Percentiles rank a stretch among this genome's conserved stretches.
Evolutionary conservation across 2,888 invertebrate species (phyloP).

Genomic region (Euplagia quadripunctaria): DNA sequence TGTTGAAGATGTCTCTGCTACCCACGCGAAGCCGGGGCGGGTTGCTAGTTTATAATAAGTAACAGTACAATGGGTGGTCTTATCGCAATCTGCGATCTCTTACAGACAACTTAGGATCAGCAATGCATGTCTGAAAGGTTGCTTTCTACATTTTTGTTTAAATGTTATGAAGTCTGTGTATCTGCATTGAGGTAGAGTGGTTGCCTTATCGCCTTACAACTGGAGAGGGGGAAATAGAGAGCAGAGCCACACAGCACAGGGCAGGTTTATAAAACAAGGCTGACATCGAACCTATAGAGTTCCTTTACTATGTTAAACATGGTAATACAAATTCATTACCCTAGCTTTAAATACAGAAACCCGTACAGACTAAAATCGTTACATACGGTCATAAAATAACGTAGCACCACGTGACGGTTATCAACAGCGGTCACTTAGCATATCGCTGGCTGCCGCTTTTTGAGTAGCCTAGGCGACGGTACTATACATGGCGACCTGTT

Average conservation of each 20-base stretch:
- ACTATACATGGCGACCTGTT: slow-evolving; percentile 63
- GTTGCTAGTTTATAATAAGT: too few species aligned
- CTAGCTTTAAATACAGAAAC: slow-evolving; percentile 32
- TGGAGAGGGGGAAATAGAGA: too few species aligned
- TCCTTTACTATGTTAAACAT: background rate
- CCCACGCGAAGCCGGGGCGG: too few species aligned
- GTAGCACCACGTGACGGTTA: slow-evolving; percentile 73
- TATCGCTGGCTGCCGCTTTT: slow-evolving; percentile 78
- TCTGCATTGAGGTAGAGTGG: too few species aligned
- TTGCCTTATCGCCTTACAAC: too few species aligned
- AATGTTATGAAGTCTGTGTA: too few species aligned
- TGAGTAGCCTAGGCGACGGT: slow-evolving; percentile 75
- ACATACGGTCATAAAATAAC: slow-evolving; percentile 63
- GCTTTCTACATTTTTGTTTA: too few species aligned
- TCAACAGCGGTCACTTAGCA: slow-evolving; percentile 83
- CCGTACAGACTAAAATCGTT: slow-evolving; percentile 40
- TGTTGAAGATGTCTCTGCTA: too few species aligned
- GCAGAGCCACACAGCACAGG: background rate
- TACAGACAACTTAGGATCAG: too few species aligned
- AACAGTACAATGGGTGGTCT: too few species aligned
- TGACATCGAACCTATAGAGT: background rate
- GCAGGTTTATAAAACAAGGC: background rate
- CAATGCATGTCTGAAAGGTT: too few species aligned
- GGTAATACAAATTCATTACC: background rate
- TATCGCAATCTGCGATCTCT: too few species aligned